Base-by-base conservation (phyloP, 2,888 invertebrate species). In the Dasysyrphus albostriatus region DNA sequence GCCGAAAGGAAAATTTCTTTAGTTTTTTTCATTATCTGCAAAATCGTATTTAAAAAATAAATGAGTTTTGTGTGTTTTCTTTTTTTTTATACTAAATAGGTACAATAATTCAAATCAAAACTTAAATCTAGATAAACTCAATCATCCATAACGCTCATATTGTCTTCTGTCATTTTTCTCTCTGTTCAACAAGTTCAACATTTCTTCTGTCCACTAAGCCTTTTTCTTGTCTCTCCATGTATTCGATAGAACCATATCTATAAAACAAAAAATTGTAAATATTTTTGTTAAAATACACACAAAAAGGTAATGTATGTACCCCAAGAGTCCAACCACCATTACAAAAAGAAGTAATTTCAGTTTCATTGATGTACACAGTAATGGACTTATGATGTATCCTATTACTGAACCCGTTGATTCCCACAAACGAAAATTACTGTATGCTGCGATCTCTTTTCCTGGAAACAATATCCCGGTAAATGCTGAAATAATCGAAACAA, bases 391-490 rank as follows among this genome's bases (percentile, higher is more conserved):
- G 0, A 95, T 95, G 90, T 98, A 98, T 1, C 97, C 96, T 75
- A 98, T 94, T 14, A 98, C 97, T 80, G 98, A 98, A 69, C 98
- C 98, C 0, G 97, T 95, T 0, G 98, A 96, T 92, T 98, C 98
- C 98, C 98, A 98, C 65, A 98, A 93, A 9, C 98, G 94, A 92
- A 98, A 98, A 93, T 98, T 98, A 88, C 98, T 97, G 92, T 97
- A 98, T 0, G 98, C 97, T 0, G 98, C 97, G 90, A 98, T 98
- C 90, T 98, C 96, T 89, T 96, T 94, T 16, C 96, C 95, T 0
- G 96, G 96, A 90, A 98, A 98, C 74, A 98, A 92, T 70, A 97
- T 96, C 8, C 98, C 98, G 90, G 97, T 97, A 32, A 98, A 93
- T 34, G 97, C 97, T 97, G 92, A 9, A 89, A 88, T 44, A 59